Evolutionary conservation across 2,113 vertebrate genomes (phyloP).

Genomic region (Percina caprodes): DNA sequence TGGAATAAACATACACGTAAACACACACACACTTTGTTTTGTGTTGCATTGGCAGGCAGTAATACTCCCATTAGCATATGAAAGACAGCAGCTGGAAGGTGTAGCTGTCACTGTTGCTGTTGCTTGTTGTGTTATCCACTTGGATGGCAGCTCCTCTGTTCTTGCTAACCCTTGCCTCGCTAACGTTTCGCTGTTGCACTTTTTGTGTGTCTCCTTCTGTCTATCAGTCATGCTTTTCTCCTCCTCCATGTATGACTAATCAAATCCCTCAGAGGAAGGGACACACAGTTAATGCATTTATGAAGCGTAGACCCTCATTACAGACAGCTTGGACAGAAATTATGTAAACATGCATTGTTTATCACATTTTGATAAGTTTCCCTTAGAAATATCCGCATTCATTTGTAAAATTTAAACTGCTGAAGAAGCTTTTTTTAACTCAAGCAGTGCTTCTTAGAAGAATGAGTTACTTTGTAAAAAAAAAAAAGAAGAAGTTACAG

Average conservation of each 20-base stretch:
- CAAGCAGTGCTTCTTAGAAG: slow-evolving; percentile 17
- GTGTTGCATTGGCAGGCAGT: slow-evolving; percentile 65
- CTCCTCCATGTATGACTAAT: background rate
- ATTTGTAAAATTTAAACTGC: slow-evolving; percentile 33
- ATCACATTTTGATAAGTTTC: background rate
- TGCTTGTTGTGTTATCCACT: slow-evolving; percentile 63
- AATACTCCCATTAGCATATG: slow-evolving; percentile 81
- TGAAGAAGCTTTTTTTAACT: slow-evolving; percentile 23
- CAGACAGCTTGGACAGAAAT: background rate
- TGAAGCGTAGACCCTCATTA: background rate
- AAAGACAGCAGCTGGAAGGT: slow-evolving; percentile 78
- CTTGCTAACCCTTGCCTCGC: slow-evolving; percentile 20
- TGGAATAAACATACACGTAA: slow-evolving; percentile 16
- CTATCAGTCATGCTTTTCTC: slow-evolving; percentile 29
- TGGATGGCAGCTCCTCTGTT: slow-evolving; percentile 61
- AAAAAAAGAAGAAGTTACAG: slow-evolving; percentile 49
- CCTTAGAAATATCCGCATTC: slow-evolving; percentile 14
- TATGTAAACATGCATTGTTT: background rate
- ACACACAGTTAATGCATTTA: background rate
- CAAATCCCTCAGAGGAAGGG: background rate
- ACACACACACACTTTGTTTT: slow-evolving; percentile 23
- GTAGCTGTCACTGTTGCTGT: slow-evolving; percentile 61
- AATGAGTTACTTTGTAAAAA: slow-evolving; percentile 11
- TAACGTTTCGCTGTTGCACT: slow-evolving; percentile 14
- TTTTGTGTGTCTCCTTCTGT: slow-evolving; percentile 14